phyloP scores from a whole-genome alignment of 2,797 vertebrate genomes.

The Acomys russatus region DNA sequence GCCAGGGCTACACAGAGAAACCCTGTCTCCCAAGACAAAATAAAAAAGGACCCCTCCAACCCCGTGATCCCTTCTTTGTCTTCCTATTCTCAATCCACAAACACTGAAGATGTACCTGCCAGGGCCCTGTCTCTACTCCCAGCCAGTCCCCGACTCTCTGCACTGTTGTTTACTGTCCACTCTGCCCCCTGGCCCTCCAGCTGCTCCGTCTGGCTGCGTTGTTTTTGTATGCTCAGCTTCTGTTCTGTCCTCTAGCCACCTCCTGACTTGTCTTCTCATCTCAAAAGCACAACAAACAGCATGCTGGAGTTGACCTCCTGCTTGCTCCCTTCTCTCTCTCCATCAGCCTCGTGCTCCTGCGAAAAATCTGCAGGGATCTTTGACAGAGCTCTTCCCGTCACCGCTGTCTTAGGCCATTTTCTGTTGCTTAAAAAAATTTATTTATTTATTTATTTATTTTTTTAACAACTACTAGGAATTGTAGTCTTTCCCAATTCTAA shows the following conservation, averaged over 20 bases:
- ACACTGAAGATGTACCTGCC: neutral
- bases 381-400: neutral
- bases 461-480: neutral
- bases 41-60: neutral
- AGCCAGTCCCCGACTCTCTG: neutral
- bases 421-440: neutral
- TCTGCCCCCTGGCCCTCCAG: neutral
- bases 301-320: neutral
- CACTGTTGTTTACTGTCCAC: neutral
- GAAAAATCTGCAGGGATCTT: constrained; percentile 21
- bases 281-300: neutral
- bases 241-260: neutral
- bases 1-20: neutral
- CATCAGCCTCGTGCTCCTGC: neutral
- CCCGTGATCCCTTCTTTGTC: neutral
- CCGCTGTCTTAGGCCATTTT: neutral
- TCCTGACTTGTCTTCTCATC: neutral
- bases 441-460: no score
- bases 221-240: neutral
- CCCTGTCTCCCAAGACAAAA: neutral
- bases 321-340: neutral
- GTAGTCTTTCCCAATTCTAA: neutral
- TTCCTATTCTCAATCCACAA: neutral
- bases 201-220: neutral
- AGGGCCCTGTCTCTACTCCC: neutral